Conservation (phyloP, 2,888 invertebrate genomes). For the Bellardia bayeri region DNA sequence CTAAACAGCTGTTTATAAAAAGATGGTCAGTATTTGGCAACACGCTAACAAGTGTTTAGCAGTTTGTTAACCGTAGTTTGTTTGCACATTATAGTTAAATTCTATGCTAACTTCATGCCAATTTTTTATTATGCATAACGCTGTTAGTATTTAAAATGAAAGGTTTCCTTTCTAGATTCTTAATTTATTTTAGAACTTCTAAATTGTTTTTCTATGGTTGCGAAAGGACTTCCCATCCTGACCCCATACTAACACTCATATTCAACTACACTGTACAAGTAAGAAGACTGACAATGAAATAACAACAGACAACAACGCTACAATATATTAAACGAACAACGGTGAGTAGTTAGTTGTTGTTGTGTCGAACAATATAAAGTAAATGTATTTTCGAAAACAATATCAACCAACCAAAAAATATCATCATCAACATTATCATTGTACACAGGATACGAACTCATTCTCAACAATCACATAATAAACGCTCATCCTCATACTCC, state of each 20-base stretch:
- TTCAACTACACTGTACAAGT: neutral
- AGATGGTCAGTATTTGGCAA: too few relatives aligned
- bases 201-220: too few relatives aligned
- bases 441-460: neutral
- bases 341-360: conserved; percentile 25
- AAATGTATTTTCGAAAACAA: conserved; percentile 63
- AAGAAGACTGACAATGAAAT: neutral
- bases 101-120: too few relatives aligned
- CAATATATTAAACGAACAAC: conserved; percentile 57
- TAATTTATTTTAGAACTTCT: too few relatives aligned
- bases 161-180: too few relatives aligned
- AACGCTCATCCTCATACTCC: conserved; percentile 24
- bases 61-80: too few relatives aligned
- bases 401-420: conserved; percentile 56
- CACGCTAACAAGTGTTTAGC: too few relatives aligned
- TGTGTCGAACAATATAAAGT: conserved; percentile 49
- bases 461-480: neutral
- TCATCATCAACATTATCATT: neutral
- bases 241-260: neutral
- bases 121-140: too few relatives aligned
- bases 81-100: too few relatives aligned
- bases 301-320: conserved; percentile 18
- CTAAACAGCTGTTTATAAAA: too few relatives aligned
- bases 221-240: neutral
- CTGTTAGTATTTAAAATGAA: too few relatives aligned